Conservation (phyloP, 2,113 vertebrate species). For the Ascaphus truei region DNA sequence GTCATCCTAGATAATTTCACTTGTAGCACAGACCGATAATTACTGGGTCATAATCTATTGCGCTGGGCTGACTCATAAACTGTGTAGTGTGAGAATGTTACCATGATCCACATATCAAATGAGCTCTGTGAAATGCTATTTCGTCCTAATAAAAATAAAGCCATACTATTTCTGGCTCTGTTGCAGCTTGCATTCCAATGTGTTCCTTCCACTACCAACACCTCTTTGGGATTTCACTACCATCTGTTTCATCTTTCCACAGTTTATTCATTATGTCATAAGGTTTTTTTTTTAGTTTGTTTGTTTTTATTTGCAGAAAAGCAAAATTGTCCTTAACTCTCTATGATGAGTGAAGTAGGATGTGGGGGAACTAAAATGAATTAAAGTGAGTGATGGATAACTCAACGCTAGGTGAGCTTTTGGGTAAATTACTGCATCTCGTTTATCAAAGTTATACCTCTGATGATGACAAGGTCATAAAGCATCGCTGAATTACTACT, state of each 20-base stretch:
- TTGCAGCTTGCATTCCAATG: background rate
- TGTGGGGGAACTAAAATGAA: conserved; percentile 11
- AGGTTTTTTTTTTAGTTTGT: background rate
- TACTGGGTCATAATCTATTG: background rate
- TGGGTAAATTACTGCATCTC: background rate
- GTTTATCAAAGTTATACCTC: conserved; percentile 18
- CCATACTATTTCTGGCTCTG: background rate
- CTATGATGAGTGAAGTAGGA: background rate
- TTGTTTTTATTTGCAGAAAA: background rate
- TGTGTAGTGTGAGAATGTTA: background rate
- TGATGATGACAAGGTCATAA: conserved; percentile 17
- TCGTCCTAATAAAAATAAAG: background rate
- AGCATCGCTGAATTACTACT: background rate
- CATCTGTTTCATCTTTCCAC: background rate
- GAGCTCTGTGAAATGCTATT: background rate
- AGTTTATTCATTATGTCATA: background rate
- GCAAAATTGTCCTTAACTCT: background rate
- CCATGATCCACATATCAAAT: background rate
- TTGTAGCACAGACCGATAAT: conserved; percentile 10
- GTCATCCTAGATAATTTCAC: conserved; percentile 5
- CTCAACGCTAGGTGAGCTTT: background rate
- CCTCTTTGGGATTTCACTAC: background rate
- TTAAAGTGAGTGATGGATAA: conserved; percentile 11
- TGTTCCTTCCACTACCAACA: background rate
- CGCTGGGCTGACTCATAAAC: background rate